Evolutionary conservation across 2,888 invertebrate genomes (phyloP).

Genomic region (Erpobdella octoculata): DNA sequence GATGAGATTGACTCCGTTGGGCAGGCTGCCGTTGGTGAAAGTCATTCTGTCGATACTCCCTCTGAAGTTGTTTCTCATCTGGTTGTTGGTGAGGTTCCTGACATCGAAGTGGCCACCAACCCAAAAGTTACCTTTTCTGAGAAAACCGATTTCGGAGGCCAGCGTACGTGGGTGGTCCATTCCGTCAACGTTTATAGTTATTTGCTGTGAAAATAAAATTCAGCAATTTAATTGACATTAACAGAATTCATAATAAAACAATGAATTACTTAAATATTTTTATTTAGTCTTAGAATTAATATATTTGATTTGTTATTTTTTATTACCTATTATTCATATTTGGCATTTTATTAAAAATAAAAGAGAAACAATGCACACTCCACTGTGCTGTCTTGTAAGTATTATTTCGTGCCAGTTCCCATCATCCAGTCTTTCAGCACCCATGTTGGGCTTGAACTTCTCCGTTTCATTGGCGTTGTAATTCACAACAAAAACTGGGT

Average conservation of each 20-base stretch:
- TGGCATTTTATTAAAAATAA: constrained; percentile 21
- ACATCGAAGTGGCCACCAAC: constrained; percentile 21
- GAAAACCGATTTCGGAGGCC: background rate
- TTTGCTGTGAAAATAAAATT: too few relatives aligned
- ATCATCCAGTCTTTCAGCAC: constrained; percentile 6
- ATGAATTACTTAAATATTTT: background rate
- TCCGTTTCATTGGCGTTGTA: constrained; percentile 17
- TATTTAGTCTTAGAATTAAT: too few relatives aligned
- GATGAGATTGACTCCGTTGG: constrained; percentile 34
- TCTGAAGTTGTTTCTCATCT: constrained; percentile 31
- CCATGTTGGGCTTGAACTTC: constrained; percentile 23
- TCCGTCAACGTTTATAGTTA: constrained; percentile 16
- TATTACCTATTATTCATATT: background rate
- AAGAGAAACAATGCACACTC: background rate
- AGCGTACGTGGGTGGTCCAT: constrained; percentile 5
- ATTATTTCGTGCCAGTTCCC: constrained; percentile 27
- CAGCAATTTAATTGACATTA: too few relatives aligned
- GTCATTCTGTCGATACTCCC: constrained; percentile 29
- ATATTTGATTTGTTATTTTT: background rate
- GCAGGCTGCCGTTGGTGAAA: constrained; percentile 29
- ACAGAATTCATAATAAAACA: background rate
- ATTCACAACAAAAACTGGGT: constrained; percentile 21
- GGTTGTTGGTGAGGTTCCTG: constrained; percentile 7
- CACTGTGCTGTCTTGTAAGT: constrained; percentile 17
- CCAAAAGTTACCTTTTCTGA: background rate